Evolutionary conservation across 2,797 vertebrate genomes (phyloP).

Genomic region (Columba guinea): DNA sequence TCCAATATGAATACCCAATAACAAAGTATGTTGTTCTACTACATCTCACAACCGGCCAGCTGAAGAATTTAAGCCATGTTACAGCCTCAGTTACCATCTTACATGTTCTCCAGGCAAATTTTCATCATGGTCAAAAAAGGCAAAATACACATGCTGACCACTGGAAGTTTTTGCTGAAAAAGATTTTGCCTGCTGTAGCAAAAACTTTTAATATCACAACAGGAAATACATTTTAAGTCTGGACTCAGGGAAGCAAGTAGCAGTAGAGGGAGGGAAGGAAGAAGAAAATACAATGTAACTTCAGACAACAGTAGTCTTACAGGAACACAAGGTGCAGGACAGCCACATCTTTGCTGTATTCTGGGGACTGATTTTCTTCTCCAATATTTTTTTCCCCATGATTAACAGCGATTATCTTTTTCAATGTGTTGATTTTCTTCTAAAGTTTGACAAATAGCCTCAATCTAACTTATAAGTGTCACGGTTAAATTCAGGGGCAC

Average conservation of each 20-base stretch:
- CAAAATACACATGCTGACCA: not conserved
- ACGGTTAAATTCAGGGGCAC: not conserved
- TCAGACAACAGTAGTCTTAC: not conserved
- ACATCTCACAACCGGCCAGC: not conserved
- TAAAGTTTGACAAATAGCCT: not conserved
- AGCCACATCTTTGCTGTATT: not conserved
- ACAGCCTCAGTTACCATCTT: not conserved
- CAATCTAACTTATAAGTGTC: not conserved
- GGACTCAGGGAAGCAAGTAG: not conserved
- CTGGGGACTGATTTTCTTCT: not conserved
- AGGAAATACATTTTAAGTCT: not conserved
- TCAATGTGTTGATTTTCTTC: not conserved
- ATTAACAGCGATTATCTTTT: not conserved
- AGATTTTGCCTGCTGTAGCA: rapidly evolving
- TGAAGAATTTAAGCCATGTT: not conserved
- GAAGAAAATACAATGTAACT: not conserved
- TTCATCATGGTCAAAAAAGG: not conserved
- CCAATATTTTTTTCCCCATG: not conserved
- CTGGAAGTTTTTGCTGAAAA: not conserved
- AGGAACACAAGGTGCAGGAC: not conserved
- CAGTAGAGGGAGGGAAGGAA: not conserved
- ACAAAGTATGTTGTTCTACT: not conserved
- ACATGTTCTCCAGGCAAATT: not conserved
- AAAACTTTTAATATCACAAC: not conserved
- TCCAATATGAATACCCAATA: not conserved